phyloP scores from a whole-genome alignment of 53 echinoderm and acorn worm genomes.

The Glandiceps talaboti region DNA sequence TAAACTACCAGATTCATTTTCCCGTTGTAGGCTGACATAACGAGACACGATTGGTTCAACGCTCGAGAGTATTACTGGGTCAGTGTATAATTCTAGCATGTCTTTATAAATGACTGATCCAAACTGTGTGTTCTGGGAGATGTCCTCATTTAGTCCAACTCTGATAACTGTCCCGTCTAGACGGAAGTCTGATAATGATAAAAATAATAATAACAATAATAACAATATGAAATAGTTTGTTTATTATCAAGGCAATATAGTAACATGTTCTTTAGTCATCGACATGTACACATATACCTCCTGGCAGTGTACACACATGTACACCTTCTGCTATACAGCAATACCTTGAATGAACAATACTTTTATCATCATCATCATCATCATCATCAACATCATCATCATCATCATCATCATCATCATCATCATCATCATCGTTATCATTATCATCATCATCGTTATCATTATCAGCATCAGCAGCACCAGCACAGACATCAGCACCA shows the following conservation, averaged over 20 bases:
- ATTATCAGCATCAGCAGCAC: constrained; percentile 1
- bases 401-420: neutral
- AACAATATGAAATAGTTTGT: too few species aligned
- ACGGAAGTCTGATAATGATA: neutral
- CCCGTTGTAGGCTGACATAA: neutral
- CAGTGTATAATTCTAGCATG: neutral
- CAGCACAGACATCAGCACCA: neutral
- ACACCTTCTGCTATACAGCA: too few species aligned
- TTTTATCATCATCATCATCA: neutral
- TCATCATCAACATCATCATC: constrained; percentile 2
- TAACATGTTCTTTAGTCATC: too few species aligned
- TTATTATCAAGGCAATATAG: too few species aligned
- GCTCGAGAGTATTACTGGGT: neutral
- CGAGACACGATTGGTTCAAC: neutral
- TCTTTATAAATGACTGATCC: neutral
- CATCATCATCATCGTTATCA: neutral
- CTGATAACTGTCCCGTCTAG: neutral
- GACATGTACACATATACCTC: too few species aligned
- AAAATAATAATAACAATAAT: too few species aligned
- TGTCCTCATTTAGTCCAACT: neutral
- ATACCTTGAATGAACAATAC: too few species aligned
- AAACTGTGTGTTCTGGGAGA: neutral
- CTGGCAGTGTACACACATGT: too few species aligned
- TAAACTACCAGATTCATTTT: neutral
- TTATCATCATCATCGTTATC: neutral